A percentile compares a stretch with the other conserved stretches of the same genome.
Conservation (phyloP, 2,113 vertebrate genomes). For the Austrofundulus limnaeus region DNA sequence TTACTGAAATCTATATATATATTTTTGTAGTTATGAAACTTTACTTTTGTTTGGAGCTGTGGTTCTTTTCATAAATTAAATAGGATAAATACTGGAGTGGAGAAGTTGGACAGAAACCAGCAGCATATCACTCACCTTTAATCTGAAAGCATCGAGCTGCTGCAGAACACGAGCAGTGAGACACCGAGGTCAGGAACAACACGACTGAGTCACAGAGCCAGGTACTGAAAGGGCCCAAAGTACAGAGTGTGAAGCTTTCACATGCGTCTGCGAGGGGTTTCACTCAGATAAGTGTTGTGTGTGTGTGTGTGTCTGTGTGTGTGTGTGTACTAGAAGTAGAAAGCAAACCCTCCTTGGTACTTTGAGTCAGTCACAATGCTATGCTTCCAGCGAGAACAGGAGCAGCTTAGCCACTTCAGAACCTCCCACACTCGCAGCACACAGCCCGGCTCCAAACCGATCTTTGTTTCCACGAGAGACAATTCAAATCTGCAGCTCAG, state of each 20-base stretch:
- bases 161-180: conserved; percentile 1
- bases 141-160: background rate
- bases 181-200: conserved; percentile 26
- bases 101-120: too few species aligned
- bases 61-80: too few species aligned
- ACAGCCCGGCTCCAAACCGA: conserved; percentile 51
- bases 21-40: too few species aligned
- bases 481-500: conserved; percentile 59
- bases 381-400: conserved; percentile 52
- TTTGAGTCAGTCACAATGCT: conserved; percentile 55
- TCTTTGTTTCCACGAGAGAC: conserved; percentile 60
- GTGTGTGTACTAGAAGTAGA: conserved; percentile 16
- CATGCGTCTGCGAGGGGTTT: conserved; percentile 37
- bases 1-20: too few species aligned
- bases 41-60: too few species aligned
- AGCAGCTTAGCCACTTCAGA: conserved; percentile 67
- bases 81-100: too few species aligned
- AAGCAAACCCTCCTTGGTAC: conserved; percentile 41
- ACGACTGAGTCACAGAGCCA: conserved; percentile 20
- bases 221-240: conserved; percentile 12
- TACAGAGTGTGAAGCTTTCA: conserved; percentile 14
- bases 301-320: too few species aligned
- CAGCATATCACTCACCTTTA: background rate
- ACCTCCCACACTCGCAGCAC: conserved; percentile 63
- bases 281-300: background rate